A percentile compares a stretch with the other conserved stretches of the same genome.
Conservation (phyloP, 1,140 invertebrate genomes). For the Megalopta genalis region DNA sequence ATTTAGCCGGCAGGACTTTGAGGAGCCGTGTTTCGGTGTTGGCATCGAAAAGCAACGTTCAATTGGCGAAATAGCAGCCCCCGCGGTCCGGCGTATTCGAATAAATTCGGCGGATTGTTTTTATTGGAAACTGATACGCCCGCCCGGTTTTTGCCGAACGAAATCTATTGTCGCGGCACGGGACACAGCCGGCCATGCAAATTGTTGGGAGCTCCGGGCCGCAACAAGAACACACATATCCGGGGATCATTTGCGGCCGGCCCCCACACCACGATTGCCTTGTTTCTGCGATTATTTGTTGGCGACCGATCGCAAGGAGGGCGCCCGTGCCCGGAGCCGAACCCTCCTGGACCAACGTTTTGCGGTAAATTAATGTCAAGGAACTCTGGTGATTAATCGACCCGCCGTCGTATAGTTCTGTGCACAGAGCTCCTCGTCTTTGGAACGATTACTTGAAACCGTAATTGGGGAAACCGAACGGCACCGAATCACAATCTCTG, state of each 20-base stretch:
- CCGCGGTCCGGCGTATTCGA: conserved; percentile 10
- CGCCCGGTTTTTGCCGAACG: conserved; percentile 9
- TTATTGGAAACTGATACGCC: conserved; percentile 43
- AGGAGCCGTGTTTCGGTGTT: too few relatives aligned
- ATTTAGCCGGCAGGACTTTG: too few relatives aligned
- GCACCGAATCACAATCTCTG: too few relatives aligned
- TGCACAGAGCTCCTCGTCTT: too few relatives aligned
- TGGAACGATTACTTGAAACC: too few relatives aligned
- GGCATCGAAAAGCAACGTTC: too few relatives aligned
- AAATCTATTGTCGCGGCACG: conserved; percentile 27
- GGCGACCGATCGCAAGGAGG: conserved; percentile 9
- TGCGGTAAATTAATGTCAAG: conserved; percentile 40
- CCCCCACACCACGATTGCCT: conserved; percentile 17
- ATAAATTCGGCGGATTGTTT: conserved; percentile 26
- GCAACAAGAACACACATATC: conserved; percentile 29
- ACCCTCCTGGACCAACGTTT: background rate
- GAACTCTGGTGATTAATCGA: conserved; percentile 31
- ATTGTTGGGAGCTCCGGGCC: conserved; percentile 25
- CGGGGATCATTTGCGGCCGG: conserved; percentile 36
- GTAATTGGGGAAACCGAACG: too few relatives aligned
- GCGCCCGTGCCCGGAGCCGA: background rate
- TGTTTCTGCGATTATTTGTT: conserved; percentile 36
- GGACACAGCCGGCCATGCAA: conserved; percentile 13
- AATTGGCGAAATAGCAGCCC: conserved; percentile 1
- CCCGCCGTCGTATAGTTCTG: background rate